Conservation (phyloP, 2,888 invertebrate species). For the Oxyteleia sp. region DNA sequence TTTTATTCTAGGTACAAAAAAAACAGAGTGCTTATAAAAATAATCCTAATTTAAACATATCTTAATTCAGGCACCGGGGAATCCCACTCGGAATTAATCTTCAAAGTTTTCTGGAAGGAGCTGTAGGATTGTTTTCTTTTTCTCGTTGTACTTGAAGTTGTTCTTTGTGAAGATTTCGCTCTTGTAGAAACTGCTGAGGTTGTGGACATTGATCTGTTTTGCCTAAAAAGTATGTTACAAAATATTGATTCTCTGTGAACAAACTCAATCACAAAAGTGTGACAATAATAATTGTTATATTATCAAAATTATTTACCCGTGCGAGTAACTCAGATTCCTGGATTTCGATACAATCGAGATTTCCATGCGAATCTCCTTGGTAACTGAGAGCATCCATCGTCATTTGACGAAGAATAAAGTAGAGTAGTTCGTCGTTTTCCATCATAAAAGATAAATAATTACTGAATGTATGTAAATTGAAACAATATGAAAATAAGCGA, state of each 20-base stretch:
- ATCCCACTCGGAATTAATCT: slow-evolving; percentile 73
- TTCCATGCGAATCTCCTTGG: slow-evolving; percentile 91
- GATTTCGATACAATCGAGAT: slow-evolving; percentile 92
- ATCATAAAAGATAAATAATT: slow-evolving; percentile 97
- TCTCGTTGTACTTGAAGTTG: slow-evolving; percentile 94
- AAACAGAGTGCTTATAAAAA: too few species aligned
- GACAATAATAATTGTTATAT: too few species aligned
- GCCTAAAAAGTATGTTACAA: too few species aligned
- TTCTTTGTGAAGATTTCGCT: slow-evolving; percentile 96
- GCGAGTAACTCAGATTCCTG: slow-evolving; percentile 94
- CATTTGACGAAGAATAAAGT: slow-evolving; percentile 97
- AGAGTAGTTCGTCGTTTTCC: slow-evolving; percentile 98
- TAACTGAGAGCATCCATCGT: slow-evolving; percentile 96
- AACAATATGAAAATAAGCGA: neutral
- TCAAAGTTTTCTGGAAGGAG: slow-evolving; percentile 90
- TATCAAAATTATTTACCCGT: slow-evolving; percentile 88
- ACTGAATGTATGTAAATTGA: slow-evolving; percentile 93
- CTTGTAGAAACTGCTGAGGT: slow-evolving; percentile 96
- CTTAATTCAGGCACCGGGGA: slow-evolving; percentile 4
- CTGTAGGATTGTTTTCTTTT: slow-evolving; percentile 95
- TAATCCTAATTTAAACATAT: slow-evolving; percentile 28
- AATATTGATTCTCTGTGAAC: too few species aligned
- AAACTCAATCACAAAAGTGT: too few species aligned
- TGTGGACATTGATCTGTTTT: slow-evolving; percentile 95
- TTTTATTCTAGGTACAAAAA: slow-evolving; percentile 13